These are phyloP conservation scores for Trididemnum nubilum DNA, from an alignment of 23 tunicate species.

Conservation along the genomic window DNA sequence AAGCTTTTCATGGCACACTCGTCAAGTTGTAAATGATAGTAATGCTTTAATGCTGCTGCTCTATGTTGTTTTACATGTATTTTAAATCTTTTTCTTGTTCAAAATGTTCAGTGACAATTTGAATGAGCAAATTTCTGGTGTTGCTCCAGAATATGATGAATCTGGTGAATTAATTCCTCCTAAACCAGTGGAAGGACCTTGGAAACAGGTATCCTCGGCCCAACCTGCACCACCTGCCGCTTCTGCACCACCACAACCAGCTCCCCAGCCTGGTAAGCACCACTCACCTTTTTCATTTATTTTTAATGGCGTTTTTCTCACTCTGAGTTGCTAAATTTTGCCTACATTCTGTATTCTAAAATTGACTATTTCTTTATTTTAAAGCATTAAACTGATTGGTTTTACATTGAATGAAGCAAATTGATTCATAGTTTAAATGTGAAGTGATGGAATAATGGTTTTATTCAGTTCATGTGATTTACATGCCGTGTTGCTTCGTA, in stretches of 20 bases:
- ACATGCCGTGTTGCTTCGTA: too few species aligned
- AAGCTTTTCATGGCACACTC: not conserved
- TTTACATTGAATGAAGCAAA: too few species aligned
- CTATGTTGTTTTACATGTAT: not conserved
- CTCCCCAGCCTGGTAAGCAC: not conserved
- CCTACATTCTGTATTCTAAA: too few species aligned
- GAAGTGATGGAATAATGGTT: too few species aligned
- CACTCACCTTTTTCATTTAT: too few species aligned
- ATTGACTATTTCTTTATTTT: too few species aligned
- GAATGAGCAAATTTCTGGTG: not conserved
- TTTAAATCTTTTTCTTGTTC: not conserved
- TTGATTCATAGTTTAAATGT: too few species aligned
- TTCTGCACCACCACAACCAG: not conserved
- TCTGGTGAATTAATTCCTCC: slow-evolving; percentile 83
- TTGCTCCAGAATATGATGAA: slow-evolving; percentile 61
- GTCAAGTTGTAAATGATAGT: not conserved
- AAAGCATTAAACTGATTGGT: too few species aligned
- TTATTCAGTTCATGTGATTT: too few species aligned
- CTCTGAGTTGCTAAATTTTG: too few species aligned
- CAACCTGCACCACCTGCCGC: not conserved
- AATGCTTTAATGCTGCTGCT: not conserved
- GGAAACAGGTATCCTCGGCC: slow-evolving; percentile 42
- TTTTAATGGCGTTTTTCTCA: too few species aligned
- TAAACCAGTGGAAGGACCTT: slow-evolving; percentile 81
- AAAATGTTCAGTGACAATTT: not conserved